A percentile compares a stretch with the other conserved stretches of the same genome.
Evolutionary conservation across 2,888 invertebrate genomes (phyloP).

Genomic region (Latrodectus elegans): DNA sequence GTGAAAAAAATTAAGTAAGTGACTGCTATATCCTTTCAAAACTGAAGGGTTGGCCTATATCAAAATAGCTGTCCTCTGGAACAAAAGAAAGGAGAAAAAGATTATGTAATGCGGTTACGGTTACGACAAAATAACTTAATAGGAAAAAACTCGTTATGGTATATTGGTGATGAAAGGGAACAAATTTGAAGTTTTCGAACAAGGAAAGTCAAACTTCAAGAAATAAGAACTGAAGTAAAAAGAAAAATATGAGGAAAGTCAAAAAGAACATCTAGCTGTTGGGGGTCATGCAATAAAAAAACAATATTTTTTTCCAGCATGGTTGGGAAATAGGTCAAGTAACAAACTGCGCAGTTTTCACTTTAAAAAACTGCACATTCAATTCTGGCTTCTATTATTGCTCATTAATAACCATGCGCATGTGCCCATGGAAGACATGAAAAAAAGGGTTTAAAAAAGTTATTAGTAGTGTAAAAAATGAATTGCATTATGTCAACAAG

Average conservation of each 20-base stretch:
- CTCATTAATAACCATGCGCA: neutral
- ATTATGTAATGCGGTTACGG: neutral
- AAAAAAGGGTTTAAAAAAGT: too few species aligned
- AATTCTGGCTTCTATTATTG: neutral
- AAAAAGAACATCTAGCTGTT: slow-evolving; percentile 41
- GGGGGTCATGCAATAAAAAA: neutral
- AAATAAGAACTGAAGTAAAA: slow-evolving; percentile 18
- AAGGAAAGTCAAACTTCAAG: slow-evolving; percentile 5
- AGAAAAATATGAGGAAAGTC: slow-evolving; percentile 45
- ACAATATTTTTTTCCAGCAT: neutral
- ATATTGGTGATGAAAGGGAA: neutral
- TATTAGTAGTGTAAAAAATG: too few species aligned
- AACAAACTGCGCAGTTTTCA: neutral
- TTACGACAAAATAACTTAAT: neutral
- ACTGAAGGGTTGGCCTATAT: too few species aligned
- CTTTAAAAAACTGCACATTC: neutral
- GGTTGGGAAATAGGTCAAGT: neutral
- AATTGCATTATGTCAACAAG: too few species aligned
- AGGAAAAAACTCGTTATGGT: neutral
- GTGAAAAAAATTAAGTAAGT: too few species aligned
- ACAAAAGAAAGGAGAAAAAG: neutral
- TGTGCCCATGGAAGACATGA: too few species aligned
- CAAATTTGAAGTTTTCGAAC: neutral
- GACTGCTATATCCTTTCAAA: too few species aligned
- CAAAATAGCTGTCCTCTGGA: neutral